Evolutionary conservation across 2,113 vertebrate species (phyloP).

Genomic region (Percina caprodes): DNA sequence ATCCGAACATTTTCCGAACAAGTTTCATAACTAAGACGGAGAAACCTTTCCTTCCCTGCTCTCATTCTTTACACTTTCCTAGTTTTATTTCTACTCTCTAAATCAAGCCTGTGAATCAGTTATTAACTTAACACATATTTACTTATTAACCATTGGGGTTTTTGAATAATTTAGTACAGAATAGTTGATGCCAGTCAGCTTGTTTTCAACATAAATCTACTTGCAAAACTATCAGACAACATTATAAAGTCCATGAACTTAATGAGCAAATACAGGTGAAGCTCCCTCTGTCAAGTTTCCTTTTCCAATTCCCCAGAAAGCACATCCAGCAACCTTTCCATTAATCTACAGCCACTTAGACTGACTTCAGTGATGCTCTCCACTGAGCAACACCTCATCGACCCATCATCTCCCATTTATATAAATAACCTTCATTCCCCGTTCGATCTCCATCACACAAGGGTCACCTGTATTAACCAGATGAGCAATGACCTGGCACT

Average conservation of each 20-base stretch:
- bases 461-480: conserved; percentile 26
- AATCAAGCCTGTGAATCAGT: neutral
- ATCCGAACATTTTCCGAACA: neutral
- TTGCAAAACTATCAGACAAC: neutral
- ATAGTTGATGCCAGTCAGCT: neutral
- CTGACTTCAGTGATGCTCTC: neutral
- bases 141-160: conserved; percentile 7
- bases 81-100: neutral
- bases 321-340: neutral
- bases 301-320: conserved; percentile 18
- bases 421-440: conserved; percentile 10
- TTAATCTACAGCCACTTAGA: conserved; percentile 13
- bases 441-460: conserved; percentile 16
- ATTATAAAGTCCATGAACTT: neutral
- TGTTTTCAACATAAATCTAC: conserved; percentile 11
- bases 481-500: conserved; percentile 78
- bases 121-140: conserved; percentile 17
- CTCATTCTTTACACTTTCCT: no score
- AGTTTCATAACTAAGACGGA: neutral
- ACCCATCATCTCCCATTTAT: neutral
- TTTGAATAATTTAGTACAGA: conserved; percentile 28
- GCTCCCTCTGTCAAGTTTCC: neutral
- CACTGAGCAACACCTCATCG: conserved; percentile 16
- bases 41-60: neutral
- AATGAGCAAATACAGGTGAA: neutral